Percentiles rank a stretch among this genome's conserved stretches.
Evolutionary conservation across 1,140 invertebrate species (phyloP).

Genomic region (Phenacoccus solenopsis): DNA sequence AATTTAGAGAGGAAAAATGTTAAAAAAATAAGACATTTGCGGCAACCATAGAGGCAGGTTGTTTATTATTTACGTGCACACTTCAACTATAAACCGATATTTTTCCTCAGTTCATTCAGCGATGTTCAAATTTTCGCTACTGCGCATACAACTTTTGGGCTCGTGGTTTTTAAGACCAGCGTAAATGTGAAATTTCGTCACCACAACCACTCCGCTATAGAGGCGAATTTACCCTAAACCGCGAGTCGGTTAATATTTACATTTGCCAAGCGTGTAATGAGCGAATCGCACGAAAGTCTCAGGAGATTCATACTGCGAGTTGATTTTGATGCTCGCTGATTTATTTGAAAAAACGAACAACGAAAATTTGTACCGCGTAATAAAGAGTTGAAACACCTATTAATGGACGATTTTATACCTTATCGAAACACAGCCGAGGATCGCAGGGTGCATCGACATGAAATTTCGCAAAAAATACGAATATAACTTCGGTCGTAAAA

Average conservation of each 20-base stretch:
- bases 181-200: not conserved
- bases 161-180: too few relatives aligned
- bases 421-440: not conserved
- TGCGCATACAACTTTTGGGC: too few relatives aligned
- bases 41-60: not conserved
- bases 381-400: not conserved
- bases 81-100: not conserved
- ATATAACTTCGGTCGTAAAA: not conserved
- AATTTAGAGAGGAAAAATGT: not conserved
- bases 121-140: not conserved
- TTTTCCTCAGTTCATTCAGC: not conserved
- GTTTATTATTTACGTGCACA: not conserved
- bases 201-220: too few relatives aligned
- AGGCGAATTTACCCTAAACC: not conserved
- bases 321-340: not conserved
- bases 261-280: not conserved
- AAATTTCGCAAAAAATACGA: not conserved
- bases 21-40: not conserved
- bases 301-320: not conserved
- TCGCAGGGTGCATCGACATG: not conserved
- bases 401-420: not conserved
- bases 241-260: not conserved
- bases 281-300: not conserved
- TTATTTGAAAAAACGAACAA: not conserved
- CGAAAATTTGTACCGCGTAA: not conserved